Percentiles rank a stretch among this genome's conserved stretches.
Conservation (phyloP, 2,797 vertebrate species). For the Dipus sagitta region DNA sequence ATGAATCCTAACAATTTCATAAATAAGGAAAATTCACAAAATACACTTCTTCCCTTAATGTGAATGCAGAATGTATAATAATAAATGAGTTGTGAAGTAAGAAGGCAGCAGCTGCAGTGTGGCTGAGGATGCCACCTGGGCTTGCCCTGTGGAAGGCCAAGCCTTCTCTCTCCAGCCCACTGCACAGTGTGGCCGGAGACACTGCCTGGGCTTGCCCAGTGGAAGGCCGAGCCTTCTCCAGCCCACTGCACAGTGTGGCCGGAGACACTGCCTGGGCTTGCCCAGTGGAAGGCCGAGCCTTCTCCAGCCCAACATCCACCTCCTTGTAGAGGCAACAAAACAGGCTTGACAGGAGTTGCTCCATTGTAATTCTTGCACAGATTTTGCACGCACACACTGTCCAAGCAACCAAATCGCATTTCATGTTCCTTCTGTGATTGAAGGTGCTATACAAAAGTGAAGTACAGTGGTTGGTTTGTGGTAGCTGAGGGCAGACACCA, state of each 20-base stretch:
- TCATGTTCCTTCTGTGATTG: conserved; percentile 43
- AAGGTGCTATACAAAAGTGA: conserved; percentile 73
- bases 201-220: not conserved
- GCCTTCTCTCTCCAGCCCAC: not conserved
- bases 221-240: not conserved
- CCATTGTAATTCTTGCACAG: conserved; percentile 20
- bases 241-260: not conserved
- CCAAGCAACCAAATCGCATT: conserved; percentile 32
- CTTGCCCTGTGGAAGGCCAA: conserved; percentile 14
- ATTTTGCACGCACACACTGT: not conserved
- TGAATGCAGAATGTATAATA: conserved; percentile 22
- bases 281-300: conserved; percentile 1
- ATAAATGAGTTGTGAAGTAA: not conserved
- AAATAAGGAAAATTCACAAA: conserved; percentile 58
- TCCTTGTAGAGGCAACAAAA: conserved; percentile 4
- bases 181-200: not conserved
- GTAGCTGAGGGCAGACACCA: conserved; percentile 63
- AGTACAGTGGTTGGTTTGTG: conserved; percentile 71
- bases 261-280: not conserved
- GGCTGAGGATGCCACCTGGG: not conserved
- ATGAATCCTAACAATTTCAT: conserved; percentile 23
- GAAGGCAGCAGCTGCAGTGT: not conserved
- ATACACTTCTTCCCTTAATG: not conserved
- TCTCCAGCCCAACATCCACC: not conserved
- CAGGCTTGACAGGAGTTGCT: conserved; percentile 25